Percentiles rank a stretch among this genome's conserved stretches.
These are phyloP conservation scores for Drosophila tanythrix DNA, from an alignment of 2,888 invertebrate species.

Conservation along the genomic window DNA sequence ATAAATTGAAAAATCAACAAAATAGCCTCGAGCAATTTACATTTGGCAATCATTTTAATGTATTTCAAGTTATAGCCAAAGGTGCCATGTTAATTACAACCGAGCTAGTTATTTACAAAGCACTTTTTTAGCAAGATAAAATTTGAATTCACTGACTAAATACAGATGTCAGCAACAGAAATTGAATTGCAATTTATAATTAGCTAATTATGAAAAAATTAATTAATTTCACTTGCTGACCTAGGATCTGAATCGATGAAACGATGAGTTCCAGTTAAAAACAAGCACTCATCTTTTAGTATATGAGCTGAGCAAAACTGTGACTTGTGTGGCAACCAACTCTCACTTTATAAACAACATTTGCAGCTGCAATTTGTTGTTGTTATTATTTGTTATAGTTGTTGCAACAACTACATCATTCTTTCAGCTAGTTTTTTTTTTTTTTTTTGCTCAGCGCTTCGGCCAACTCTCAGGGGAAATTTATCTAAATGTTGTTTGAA, in stretches of 20 bases:
- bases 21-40: not conserved
- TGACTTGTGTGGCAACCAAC: constrained; percentile 14
- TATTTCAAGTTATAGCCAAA: not conserved
- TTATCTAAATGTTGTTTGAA: constrained; percentile 82
- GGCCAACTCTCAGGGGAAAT: constrained; percentile 75
- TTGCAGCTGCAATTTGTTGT: constrained; percentile 34
- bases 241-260: not conserved
- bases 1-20: not conserved
- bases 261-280: not conserved
- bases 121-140: not conserved
- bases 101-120: not conserved
- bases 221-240: not conserved
- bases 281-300: not conserved
- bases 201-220: not conserved
- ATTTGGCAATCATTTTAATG: not conserved
- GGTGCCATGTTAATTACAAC: not conserved
- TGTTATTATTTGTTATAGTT: constrained; percentile 15
- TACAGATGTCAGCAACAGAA: not conserved
- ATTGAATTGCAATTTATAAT: not conserved
- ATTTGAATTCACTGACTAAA: not conserved
- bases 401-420: constrained; percentile 52
- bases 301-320: not conserved
- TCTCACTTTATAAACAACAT: constrained; percentile 13
- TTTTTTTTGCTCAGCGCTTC: constrained; percentile 23
- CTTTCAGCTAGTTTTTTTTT: constrained; percentile 17